Evolutionary conservation across 2,888 invertebrate genomes (phyloP).

Genomic region (Ennomos fuscantarius): DNA sequence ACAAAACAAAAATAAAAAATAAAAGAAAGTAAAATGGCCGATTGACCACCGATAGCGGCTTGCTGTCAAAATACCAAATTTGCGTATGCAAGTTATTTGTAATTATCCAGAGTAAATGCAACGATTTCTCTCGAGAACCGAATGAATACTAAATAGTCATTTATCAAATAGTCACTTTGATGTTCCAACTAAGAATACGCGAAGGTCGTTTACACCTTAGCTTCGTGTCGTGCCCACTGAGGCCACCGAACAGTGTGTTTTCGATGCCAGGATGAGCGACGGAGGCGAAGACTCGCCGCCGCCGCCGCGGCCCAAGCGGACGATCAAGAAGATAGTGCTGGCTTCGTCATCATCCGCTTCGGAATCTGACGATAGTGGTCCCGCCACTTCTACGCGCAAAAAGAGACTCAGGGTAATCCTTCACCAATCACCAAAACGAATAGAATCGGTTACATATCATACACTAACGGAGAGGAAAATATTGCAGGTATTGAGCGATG

Average conservation of each 20-base stretch:
- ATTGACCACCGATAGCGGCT: slow-evolving; percentile 78
- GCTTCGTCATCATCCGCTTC: slow-evolving; percentile 68
- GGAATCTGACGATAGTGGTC: slow-evolving; percentile 78
- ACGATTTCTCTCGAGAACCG: slow-evolving; percentile 53
- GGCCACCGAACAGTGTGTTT: slow-evolving; percentile 52
- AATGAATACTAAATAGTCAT: slow-evolving; percentile 58
- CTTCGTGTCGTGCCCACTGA: slow-evolving; percentile 72
- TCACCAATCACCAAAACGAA: slow-evolving; percentile 4
- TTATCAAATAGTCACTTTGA: slow-evolving; percentile 49
- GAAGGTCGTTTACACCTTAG: slow-evolving; percentile 79
- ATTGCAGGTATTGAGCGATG: slow-evolving; percentile 84
- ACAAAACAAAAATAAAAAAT: slow-evolving; percentile 33
- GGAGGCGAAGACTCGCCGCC: slow-evolving; percentile 68
- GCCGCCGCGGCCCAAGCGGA: slow-evolving; percentile 66
- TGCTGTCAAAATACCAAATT: slow-evolving; percentile 82
- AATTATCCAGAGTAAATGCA: slow-evolving; percentile 49
- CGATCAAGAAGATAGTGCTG: slow-evolving; percentile 67
- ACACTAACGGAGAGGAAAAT: slow-evolving; percentile 10
- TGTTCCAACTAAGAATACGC: slow-evolving; percentile 53
- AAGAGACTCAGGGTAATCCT: slow-evolving; percentile 76
- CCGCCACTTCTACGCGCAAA: slow-evolving; percentile 67
- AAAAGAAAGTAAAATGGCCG: slow-evolving; percentile 77
- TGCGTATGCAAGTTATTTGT: slow-evolving; percentile 57
- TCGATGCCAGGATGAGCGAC: slow-evolving; percentile 67
- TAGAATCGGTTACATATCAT: slow-evolving; percentile 13